Base-by-base conservation (phyloP, 2,888 invertebrate species). In the Parasteatoda lunata region DNA sequence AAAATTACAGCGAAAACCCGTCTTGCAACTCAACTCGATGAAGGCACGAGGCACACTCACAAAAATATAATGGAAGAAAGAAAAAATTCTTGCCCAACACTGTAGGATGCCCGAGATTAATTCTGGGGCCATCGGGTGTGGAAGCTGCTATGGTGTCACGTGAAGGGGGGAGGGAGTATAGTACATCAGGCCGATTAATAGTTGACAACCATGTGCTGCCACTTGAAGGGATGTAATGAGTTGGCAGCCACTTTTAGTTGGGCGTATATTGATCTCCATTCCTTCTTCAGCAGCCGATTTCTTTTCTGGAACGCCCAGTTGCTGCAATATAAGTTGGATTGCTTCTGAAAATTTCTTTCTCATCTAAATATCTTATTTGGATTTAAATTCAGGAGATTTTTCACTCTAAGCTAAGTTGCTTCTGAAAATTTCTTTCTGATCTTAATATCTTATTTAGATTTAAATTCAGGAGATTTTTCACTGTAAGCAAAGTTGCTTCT, bases 201-300 rank as follows among this genome's bases (percentile, higher is more conserved):
- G 69, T 77, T 84, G 84, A 84, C 84, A 84, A 72, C 76, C 84
- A 66, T 77, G 64, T 52, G 84, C 84, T 84, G 84, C 84, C 84
- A 84, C 84, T 76, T 77, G 84, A 66, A 84, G 59, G 64, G 49
- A 71, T 15, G 65, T 83, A 83, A 83, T 83, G 77, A 77, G 83
- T 52, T 71, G 84, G 84, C 84, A 84, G 84, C 72, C 59, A 77
- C 72, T 59, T 59, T 59, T n/a, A 59, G 59, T n/a, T 77, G 65
- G 82, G 76, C 70, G 82, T 49, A 79, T 59, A 59, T 59, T 59
- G 59, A 59, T 59, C 59, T n/a, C n/a, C 59, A 13, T 59, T 15
- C n/a, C 45, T 13, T 68, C 66, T 68, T 15, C 66, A 9, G 66
- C 15, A 68, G 15, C 66, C n/a, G 59, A n/a, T n/a, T 3, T 11